Percentiles rank a stretch among this genome's conserved stretches.
Evolutionary conservation across 1,140 invertebrate genomes (phyloP).

Genomic region (Fopius arisanus): DNA sequence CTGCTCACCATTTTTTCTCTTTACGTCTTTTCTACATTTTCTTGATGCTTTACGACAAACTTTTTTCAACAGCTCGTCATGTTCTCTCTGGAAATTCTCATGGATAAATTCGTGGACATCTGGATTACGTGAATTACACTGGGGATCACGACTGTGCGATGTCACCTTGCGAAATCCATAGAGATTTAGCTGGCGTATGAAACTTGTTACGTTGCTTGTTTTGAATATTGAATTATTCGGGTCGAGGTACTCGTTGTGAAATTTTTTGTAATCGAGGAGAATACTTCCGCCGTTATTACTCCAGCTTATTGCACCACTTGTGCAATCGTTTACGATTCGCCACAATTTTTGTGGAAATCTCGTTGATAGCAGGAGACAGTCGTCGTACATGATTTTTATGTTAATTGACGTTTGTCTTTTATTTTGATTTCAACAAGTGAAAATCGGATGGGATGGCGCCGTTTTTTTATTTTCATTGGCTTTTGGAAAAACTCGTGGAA

Average conservation of each 20-base stretch:
- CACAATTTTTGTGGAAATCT: conserved; percentile 71
- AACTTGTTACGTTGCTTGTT: conserved; percentile 70
- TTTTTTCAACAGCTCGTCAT: conserved; percentile 64
- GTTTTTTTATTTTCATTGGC: not conserved
- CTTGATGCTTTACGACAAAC: conserved; percentile 65
- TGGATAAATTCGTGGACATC: conserved; percentile 70
- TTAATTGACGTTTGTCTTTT: conserved; percentile 17
- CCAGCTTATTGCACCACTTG: conserved; percentile 67
- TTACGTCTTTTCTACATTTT: conserved; percentile 22
- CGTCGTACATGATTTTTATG: conserved; percentile 61
- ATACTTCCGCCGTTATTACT: conserved; percentile 65
- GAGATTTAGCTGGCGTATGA: conserved; percentile 70
- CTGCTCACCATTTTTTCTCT: conserved; percentile 18
- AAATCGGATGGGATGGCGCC: not conserved
- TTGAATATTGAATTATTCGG: conserved; percentile 68
- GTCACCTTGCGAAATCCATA: conserved; percentile 72
- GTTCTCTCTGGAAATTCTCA: conserved; percentile 66
- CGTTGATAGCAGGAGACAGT: conserved; percentile 63
- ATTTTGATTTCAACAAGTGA: not conserved
- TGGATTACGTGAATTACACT: conserved; percentile 66
- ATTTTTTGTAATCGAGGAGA: conserved; percentile 67
- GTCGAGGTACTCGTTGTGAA: conserved; percentile 66
- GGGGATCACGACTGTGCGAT: conserved; percentile 67
- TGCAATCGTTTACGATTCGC: conserved; percentile 67
- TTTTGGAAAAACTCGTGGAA: too few species aligned